Conservation (phyloP, 92 coral and sea anemone genomes). For the Blastomussa wellsi region DNA sequence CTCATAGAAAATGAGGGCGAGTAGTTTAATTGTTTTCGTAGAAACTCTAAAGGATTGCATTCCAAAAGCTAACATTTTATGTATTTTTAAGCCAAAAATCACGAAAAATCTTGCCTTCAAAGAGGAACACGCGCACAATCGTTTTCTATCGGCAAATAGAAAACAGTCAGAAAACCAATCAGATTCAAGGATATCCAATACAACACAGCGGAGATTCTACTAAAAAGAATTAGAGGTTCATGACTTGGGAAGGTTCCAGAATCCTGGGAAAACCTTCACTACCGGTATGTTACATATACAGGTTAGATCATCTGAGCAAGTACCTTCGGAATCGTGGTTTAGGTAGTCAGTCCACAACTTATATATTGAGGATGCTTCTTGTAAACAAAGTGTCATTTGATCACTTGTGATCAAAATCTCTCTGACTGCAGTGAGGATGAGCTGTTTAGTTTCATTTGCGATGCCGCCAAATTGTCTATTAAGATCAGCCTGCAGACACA, state of each 20-base stretch:
- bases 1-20: too few relatives aligned
- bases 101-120: too few relatives aligned
- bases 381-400: conserved; percentile 8
- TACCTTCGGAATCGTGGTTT: neutral
- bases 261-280: neutral
- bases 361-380: conserved; percentile 13
- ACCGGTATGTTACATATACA: neutral
- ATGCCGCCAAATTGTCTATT: conserved; percentile 75
- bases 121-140: too few relatives aligned
- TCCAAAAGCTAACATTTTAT: too few relatives aligned
- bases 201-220: too few relatives aligned
- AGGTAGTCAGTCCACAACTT: conserved; percentile 12
- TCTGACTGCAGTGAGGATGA: conserved; percentile 42
- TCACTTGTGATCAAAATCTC: conserved; percentile 36
- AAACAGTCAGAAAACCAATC: too few relatives aligned
- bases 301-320: neutral
- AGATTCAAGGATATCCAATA: too few relatives aligned
- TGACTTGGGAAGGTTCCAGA: neutral
- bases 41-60: too few relatives aligned
- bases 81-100: too few relatives aligned
- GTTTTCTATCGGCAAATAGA: too few relatives aligned
- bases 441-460: conserved; percentile 18
- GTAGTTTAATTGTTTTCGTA: too few relatives aligned
- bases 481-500: conserved; percentile 58
- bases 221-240: neutral